A percentile compares a stretch with the other conserved stretches of the same genome.
Conservation (phyloP, 2,113 vertebrate genomes). For the Mirza zaza region DNA sequence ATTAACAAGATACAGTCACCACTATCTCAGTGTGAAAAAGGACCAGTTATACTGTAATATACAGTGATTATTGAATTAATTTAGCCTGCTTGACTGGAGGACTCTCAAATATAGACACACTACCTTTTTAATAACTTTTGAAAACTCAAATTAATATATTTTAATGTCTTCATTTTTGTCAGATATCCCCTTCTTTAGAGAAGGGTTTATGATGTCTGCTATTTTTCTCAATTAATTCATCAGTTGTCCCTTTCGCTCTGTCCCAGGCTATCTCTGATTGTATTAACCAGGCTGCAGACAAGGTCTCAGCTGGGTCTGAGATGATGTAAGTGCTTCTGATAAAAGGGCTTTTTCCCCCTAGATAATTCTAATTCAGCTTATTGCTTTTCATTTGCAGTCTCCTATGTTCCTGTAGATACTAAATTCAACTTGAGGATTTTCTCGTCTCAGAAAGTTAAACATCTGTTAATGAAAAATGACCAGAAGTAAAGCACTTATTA, state of each 20-base stretch:
- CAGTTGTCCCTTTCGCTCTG: not conserved
- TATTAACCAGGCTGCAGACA: not conserved
- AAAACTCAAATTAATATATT: not conserved
- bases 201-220: not conserved
- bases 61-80: not conserved
- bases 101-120: not conserved
- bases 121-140: not conserved
- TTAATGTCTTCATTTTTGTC: not conserved
- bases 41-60: not conserved
- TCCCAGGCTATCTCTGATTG: not conserved
- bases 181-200: not conserved
- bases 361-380: constrained; percentile 38
- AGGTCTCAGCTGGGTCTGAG: not conserved
- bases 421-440: constrained; percentile 21
- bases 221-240: not conserved
- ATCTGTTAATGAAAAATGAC: constrained; percentile 68
- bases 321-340: not conserved
- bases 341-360: not conserved
- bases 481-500: constrained; percentile 79
- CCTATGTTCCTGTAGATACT: not conserved
- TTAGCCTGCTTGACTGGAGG: not conserved
- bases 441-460: constrained; percentile 50
- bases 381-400: constrained; percentile 4
- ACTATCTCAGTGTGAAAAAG: not conserved
- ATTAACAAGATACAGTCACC: not conserved